These are phyloP conservation scores for Chelonoidis abingdonii DNA, from an alignment of 2,113 vertebrate species.

Conservation along the genomic window DNA sequence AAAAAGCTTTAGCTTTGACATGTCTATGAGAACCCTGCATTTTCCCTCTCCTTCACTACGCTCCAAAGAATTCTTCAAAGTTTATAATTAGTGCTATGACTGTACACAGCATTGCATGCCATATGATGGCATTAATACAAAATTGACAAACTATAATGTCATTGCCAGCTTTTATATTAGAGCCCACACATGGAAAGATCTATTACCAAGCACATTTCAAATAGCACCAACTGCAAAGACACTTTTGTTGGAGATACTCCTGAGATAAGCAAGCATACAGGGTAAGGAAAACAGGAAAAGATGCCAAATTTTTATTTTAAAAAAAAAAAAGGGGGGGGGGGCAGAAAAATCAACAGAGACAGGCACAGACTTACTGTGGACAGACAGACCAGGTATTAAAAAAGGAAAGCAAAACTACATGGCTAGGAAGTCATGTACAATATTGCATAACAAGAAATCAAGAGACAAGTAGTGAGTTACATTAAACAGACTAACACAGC, in stretches of 20 bases:
- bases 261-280: not conserved
- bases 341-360: not conserved
- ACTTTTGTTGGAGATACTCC: not conserved
- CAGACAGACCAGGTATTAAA: not conserved
- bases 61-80: not conserved
- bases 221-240: not conserved
- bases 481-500: not conserved
- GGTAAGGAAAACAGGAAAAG: not conserved
- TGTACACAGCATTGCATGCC: not conserved
- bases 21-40: not conserved
- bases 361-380: not conserved
- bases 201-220: not conserved
- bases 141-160: not conserved
- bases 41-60: not conserved
- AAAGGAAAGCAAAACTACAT: not conserved
- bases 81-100: not conserved
- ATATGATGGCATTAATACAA: not conserved
- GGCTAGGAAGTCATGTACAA: not conserved
- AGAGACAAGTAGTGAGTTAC: not conserved
- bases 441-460: not conserved
- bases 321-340: no score
- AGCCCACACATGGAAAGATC: not conserved
- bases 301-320: not conserved
- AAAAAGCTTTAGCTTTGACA: not conserved
- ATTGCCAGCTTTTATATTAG: not conserved